Evolutionary conservation across 2,888 invertebrate genomes (phyloP).

Genomic region (Melipona beecheii): DNA sequence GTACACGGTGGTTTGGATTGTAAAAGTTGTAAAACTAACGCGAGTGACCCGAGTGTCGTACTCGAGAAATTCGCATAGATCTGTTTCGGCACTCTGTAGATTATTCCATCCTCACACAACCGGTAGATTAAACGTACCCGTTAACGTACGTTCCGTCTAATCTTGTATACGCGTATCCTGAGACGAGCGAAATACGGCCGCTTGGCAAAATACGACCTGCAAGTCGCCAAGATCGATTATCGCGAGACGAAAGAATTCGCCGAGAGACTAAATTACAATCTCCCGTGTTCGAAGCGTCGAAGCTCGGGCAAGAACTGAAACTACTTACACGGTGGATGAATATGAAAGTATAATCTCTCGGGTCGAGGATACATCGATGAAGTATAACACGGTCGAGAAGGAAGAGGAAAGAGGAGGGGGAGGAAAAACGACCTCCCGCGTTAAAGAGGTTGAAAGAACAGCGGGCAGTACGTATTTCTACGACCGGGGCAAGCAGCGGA

Average conservation of each 20-base stretch:
- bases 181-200: not conserved
- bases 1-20: not conserved
- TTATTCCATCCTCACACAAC: not conserved
- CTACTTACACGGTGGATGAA: not conserved
- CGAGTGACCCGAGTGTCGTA: too few species aligned
- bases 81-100: not conserved
- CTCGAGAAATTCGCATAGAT: too few species aligned
- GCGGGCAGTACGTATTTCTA: constrained; percentile 1
- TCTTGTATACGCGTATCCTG: not conserved
- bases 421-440: not conserved
- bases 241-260: not conserved
- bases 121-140: not conserved
- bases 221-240: not conserved
- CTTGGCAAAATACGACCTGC: not conserved
- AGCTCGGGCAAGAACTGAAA: constrained; percentile 7
- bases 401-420: too few species aligned
- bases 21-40: not conserved
- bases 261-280: not conserved
- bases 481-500: not conserved
- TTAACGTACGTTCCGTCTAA: not conserved
- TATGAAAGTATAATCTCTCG: not conserved
- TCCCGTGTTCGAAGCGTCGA: not conserved
- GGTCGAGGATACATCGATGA: not conserved
- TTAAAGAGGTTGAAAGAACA: constrained; percentile 3
- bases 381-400: not conserved